Evolutionary conservation across 2,888 invertebrate species (phyloP).

Genomic region (Melinaea marsaeus): DNA sequence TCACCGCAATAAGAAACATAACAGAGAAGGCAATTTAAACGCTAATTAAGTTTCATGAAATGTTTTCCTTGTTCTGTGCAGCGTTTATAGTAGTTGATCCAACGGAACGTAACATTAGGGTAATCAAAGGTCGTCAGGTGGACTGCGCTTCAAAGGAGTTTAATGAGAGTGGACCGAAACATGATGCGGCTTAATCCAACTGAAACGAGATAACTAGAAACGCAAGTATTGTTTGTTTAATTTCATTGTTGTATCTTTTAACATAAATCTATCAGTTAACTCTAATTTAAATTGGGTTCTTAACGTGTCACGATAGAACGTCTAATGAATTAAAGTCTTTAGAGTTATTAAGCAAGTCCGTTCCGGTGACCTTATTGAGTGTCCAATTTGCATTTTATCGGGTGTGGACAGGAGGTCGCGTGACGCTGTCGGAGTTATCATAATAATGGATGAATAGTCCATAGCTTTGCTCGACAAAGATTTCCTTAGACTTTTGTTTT

Average conservation of each 20-base stretch:
- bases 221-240: background rate
- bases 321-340: slow-evolving; percentile 1
- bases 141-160: slow-evolving; percentile 45
- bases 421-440: slow-evolving; percentile 36
- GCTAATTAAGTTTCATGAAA: slow-evolving; percentile 56
- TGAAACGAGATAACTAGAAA: slow-evolving; percentile 2
- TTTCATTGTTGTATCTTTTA: background rate
- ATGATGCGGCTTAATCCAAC: slow-evolving; percentile 4
- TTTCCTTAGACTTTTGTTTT: no score
- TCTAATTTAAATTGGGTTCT: no score
- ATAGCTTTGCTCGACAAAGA: no score
- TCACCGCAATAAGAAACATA: slow-evolving; percentile 15
- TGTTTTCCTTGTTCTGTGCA: slow-evolving; percentile 61
- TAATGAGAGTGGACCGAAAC: slow-evolving; percentile 29
- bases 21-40: slow-evolving; percentile 40
- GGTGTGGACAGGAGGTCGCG: slow-evolving; percentile 73
- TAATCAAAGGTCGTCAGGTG: slow-evolving; percentile 61
- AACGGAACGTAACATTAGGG: slow-evolving; percentile 58
- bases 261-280: no score
- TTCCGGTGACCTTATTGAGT: slow-evolving; percentile 69
- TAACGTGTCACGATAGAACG: background rate
- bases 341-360: slow-evolving; percentile 62
- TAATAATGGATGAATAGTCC: no score
- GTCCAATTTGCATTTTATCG: slow-evolving; percentile 73
- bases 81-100: slow-evolving; percentile 50